A percentile compares a stretch with the other conserved stretches of the same genome.
Conservation (phyloP, 2,113 vertebrate species). For the Ictalurus furcatus region DNA sequence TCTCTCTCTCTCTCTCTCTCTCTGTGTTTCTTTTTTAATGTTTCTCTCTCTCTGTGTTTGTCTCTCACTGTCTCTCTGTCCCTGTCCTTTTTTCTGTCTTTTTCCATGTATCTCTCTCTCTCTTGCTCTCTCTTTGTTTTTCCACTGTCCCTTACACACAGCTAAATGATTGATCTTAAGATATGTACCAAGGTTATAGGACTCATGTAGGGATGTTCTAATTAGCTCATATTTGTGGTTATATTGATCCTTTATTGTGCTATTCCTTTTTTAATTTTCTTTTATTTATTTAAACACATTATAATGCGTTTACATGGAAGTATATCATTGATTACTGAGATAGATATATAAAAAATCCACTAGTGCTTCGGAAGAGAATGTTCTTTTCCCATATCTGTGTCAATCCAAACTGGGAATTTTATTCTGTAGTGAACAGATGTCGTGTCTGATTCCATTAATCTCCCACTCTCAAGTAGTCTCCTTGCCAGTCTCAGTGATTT, state of each 20-base stretch:
- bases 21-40: neutral
- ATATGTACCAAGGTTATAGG: neutral
- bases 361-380: neutral
- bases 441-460: constrained; percentile 37
- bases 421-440: neutral
- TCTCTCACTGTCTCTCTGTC: neutral
- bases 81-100: neutral
- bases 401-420: constrained; percentile 9
- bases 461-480: neutral
- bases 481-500: constrained; percentile 35
- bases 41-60: neutral
- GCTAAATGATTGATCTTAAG: neutral
- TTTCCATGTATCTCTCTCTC: neutral
- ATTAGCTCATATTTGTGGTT: neutral
- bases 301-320: neutral
- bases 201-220: neutral
- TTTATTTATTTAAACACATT: neutral
- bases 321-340: neutral
- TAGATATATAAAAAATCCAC: neutral
- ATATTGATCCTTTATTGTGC: neutral
- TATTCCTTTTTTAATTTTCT: neutral
- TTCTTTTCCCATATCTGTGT: neutral
- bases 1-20: neutral
- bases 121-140: no score
- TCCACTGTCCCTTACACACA: neutral